Evolutionary conservation across 2,113 vertebrate species (phyloP), one percentile per base, ranked within the genome.

Genomic region (Leuciscus idus): DNA sequence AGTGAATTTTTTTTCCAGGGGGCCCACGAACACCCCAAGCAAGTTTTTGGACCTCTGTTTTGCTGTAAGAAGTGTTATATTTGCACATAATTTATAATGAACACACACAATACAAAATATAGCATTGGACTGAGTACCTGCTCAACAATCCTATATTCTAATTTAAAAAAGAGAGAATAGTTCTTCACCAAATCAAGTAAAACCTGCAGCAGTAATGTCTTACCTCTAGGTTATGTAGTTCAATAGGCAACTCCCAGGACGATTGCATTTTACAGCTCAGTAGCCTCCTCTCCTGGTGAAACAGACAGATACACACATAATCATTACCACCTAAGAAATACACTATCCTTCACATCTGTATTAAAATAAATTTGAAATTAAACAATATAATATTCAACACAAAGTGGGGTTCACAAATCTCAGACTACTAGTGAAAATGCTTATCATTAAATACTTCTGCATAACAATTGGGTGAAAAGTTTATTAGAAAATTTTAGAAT

Each of bases 251-350:
- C 0, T 72, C 79, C 70, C 87, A 90, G 0, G 12, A 39, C 72
- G 87, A 33, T 1, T 87, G 88, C 46, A 90, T 88, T 91, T 95
- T 94, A 86, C 92, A 90, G 0, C 90, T 89, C 6, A 92, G 88
- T 2, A 94, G 77, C 13, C 91, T 93, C 89, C 87, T 93, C 87
- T 95, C 93, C 94, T 95, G 89, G 66, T 88, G 55, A 82, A 6
- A 72, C 33, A 62, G 23, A 62, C 81, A 90, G 66, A 84, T 30
- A 75, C 83, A 55, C 55, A 57, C 23, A 57, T 57, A 21, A 57
- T 23, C 19, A 57, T 57, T 57, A 57, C 19, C 55, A 57, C 19
- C 55, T 57, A 23, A 23, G 23, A 23, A 1, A 78, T 10, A 50
- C 46, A 64, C 46, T 55, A 13, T 70, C 10, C 5, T 36, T 79